These are phyloP conservation scores for Parasteatoda lunata DNA, from an alignment of 2,888 invertebrate species.

Conservation along the genomic window DNA sequence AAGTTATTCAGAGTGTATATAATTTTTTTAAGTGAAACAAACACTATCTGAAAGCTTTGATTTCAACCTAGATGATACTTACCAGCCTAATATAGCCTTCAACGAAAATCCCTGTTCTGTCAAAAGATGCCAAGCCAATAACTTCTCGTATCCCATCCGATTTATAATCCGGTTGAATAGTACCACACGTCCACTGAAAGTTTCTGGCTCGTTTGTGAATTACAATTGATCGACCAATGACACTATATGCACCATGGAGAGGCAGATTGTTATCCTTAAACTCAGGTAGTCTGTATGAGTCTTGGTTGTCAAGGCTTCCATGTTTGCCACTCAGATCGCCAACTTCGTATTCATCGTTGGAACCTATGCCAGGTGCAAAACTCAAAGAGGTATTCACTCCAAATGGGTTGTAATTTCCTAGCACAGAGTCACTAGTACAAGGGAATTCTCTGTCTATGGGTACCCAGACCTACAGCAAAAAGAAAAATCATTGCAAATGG, in stretches of 20 bases:
- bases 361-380: conserved; percentile 77
- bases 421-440: conserved; percentile 86
- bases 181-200: conserved; percentile 88
- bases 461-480: conserved; percentile 55
- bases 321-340: conserved; percentile 80
- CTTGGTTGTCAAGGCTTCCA: conserved; percentile 82
- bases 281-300: conserved; percentile 73
- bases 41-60: background rate
- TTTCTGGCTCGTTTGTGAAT: conserved; percentile 80
- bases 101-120: conserved; percentile 86
- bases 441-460: conserved; percentile 79
- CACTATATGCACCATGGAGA: conserved; percentile 86
- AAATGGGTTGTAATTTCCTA: conserved; percentile 91
- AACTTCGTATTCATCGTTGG: conserved; percentile 88
- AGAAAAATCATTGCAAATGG: background rate
- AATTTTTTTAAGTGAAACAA: background rate
- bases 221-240: conserved; percentile 89
- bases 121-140: conserved; percentile 91
- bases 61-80: conserved; percentile 70
- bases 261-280: conserved; percentile 87
- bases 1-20: too few relatives aligned
- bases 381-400: conserved; percentile 79
- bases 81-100: conserved; percentile 90
- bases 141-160: conserved; percentile 90
- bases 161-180: conserved; percentile 85